Base-by-base conservation (phyloP, 2,888 invertebrate genomes). In the Lathronympha strigana region DNA sequence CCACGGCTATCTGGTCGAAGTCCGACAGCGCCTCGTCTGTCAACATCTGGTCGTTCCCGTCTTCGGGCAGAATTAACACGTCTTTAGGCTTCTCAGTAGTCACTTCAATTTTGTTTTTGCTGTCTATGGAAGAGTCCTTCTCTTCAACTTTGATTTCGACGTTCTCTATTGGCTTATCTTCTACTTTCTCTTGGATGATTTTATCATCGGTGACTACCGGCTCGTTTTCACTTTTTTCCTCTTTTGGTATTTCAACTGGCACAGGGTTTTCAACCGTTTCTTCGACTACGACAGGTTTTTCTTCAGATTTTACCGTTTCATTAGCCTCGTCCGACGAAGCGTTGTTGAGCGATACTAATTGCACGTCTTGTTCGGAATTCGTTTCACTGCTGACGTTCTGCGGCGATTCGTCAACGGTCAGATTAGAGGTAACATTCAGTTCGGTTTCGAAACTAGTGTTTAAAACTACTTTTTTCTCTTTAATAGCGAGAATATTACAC, bases 401-500 rank as follows among this genome's bases (percentile, higher is more conserved):
- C 23, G 85, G 82, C 45, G 83, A 73, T 67, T 90, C 88, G 60
- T 92, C 91, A 25, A 84, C 76, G 19, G 92, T 92, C 67, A 86
- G 78, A 74, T 92, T 92, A 58, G 81, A 85, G 77, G 90, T 92
- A 76, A 87, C 87, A 72, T 92, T 92, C 63, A 81, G 74, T 82
- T 92, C 92, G 17, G 88, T 87, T 76, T 93, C 93, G 67, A 92
- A 93, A 75, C 94, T 95, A 0, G 93, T 90, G 76, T 95, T 95
- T 69, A 94, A 84, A 38, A 94, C 93, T 15, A 94, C 94, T 83
- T 94, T 94, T 73, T 94, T 93, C 73, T 95, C 94, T 70, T 93
- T 91, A 68, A 95, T 93, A 38, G 95, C 95, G 66, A 96, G 81
- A 36, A 95, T 92, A 83, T 97, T 96, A 84, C 97, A 97, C 71